These are phyloP conservation scores for Pseudomyrmex sp. DNA, from an alignment of 1,140 invertebrate species.

Conservation along the genomic window DNA sequence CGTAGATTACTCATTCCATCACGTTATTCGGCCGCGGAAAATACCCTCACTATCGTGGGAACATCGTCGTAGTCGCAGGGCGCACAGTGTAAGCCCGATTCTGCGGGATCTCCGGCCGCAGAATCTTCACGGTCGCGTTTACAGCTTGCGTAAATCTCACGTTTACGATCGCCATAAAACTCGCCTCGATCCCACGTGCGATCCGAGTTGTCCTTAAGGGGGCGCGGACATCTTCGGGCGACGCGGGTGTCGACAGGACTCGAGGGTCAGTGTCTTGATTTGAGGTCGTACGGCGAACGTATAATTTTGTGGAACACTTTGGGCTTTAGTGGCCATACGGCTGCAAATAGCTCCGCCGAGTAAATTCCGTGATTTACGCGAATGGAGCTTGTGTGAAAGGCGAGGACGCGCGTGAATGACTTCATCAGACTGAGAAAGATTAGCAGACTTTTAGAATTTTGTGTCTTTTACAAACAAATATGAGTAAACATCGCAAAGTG, in stretches of 20 bases:
- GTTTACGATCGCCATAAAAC: slow-evolving; percentile 63
- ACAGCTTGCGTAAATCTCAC: slow-evolving; percentile 64
- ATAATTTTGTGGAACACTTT: slow-evolving; percentile 24
- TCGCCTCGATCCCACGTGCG: slow-evolving; percentile 1
- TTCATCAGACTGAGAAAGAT: neutral
- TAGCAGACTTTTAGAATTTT: neutral
- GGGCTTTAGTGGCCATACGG: neutral
- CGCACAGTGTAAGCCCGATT: neutral
- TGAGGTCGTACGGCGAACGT: neutral
- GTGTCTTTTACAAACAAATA: neutral
- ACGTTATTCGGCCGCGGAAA: neutral
- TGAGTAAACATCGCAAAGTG: too few relatives aligned
- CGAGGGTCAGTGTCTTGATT: slow-evolving; percentile 6
- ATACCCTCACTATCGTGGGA: neutral
- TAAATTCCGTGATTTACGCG: slow-evolving; percentile 46
- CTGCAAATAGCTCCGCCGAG: slow-evolving; percentile 20
- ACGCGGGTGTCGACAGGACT: neutral
- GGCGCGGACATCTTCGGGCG: neutral
- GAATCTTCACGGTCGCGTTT: slow-evolving; percentile 43
- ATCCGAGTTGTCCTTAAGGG: slow-evolving; percentile 12
- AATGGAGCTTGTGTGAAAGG: neutral
- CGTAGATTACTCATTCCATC: slow-evolving; percentile 5
- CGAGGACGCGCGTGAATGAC: neutral
- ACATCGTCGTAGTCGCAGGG: neutral
- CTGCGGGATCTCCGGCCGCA: neutral